Conservation (phyloP, 2,113 vertebrate species). For the Psittacula cyanocephala region DNA sequence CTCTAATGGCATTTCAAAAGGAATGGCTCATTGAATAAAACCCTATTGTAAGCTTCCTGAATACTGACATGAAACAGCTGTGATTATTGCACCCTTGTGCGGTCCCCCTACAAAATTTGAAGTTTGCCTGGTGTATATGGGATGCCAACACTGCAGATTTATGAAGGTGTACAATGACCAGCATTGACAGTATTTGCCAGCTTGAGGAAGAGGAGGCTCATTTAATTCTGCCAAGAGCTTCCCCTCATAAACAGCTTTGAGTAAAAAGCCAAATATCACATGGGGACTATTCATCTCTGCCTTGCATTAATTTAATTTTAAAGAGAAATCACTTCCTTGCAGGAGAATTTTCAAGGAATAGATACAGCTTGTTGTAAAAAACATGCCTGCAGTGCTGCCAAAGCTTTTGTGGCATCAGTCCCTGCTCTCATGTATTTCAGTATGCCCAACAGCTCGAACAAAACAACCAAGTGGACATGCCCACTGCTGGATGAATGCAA, state of each 20-base stretch:
- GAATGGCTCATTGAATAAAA: conserved; percentile 35
- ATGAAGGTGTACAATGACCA: not conserved
- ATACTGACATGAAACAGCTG: conserved; percentile 40
- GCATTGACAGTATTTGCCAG: conserved; percentile 9
- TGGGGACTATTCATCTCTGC: conserved; percentile 30
- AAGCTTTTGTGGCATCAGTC: not conserved
- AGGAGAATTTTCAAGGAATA: conserved; percentile 34
- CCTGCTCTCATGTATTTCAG: not conserved
- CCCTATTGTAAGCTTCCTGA: conserved; percentile 18
- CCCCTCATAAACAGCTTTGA: conserved; percentile 43
- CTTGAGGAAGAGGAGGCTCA: not conserved
- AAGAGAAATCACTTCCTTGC: conserved; percentile 15
- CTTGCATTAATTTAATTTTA: conserved; percentile 46
- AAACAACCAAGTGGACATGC: not conserved
- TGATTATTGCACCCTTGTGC: conserved; percentile 1
- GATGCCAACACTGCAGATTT: not conserved
- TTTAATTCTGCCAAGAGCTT: conserved; percentile 44
- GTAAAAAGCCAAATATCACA: conserved; percentile 9
- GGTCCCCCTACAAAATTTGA: conserved; percentile 46
- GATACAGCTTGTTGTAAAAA: conserved; percentile 1
- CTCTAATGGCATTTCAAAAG: conserved; percentile 10
- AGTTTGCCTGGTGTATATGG: conserved; percentile 15
- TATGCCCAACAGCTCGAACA: not conserved
- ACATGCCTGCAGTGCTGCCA: not conserved
- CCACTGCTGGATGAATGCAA: not conserved